phyloP scores from a whole-genome alignment of 2,113 vertebrate genomes.

The Calidris pugnax region DNA sequence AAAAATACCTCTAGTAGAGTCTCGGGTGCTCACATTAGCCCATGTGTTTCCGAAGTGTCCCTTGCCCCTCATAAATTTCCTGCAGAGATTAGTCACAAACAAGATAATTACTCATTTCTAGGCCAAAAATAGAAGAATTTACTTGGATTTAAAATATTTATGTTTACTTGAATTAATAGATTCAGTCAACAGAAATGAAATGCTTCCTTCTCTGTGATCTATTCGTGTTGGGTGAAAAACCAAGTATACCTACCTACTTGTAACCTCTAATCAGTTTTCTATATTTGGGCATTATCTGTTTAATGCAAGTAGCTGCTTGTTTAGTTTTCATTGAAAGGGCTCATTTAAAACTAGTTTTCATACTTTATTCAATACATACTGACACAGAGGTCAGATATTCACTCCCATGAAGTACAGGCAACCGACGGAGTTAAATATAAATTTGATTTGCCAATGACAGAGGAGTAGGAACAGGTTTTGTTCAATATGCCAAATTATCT shows the following conservation, averaged over 20 bases:
- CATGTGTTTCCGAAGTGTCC: background rate
- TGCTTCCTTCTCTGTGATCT: background rate
- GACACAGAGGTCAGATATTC: background rate
- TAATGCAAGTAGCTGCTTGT: background rate
- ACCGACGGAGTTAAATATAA: accelerated
- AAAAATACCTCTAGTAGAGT: background rate
- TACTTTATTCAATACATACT: background rate
- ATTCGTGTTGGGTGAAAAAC: background rate
- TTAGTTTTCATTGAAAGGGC: background rate
- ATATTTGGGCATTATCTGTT: background rate
- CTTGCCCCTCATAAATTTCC: background rate
- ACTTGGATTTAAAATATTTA: background rate
- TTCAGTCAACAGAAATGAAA: background rate
- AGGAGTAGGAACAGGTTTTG: background rate
- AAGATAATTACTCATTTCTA: conserved; percentile 17
- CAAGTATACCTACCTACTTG: background rate
- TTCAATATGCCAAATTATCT: background rate
- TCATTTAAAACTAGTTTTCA: background rate
- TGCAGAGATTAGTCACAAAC: background rate
- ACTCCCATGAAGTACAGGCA: background rate
- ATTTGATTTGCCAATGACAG: background rate
- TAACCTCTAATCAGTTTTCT: background rate
- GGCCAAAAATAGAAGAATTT: background rate
- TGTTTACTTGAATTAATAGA: background rate
- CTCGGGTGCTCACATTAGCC: background rate